A percentile compares a stretch with the other conserved stretches of the same genome.
These are phyloP conservation scores for Odocoileus hemionus DNA, from an alignment of 2,113 vertebrate genomes.

Conservation along the genomic window DNA sequence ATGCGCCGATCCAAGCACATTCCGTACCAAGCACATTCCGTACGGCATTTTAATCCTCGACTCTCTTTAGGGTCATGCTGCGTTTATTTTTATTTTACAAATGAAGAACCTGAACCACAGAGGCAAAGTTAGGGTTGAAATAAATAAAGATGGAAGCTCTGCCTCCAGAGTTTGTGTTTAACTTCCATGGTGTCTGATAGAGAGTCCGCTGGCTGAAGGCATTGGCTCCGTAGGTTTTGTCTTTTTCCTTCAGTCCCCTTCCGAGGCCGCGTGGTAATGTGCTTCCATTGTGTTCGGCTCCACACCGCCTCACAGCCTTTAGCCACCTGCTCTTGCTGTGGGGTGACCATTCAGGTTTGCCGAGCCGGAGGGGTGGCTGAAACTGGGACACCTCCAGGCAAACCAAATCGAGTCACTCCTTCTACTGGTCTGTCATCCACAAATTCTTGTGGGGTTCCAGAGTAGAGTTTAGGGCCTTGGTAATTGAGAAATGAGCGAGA, in stretches of 20 bases:
- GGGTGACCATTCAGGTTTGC: neutral
- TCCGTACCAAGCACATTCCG: fast-evolving
- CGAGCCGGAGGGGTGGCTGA: fast-evolving
- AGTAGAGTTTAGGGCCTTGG: neutral
- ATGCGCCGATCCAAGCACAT: fast-evolving
- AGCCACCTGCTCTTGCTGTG: no score
- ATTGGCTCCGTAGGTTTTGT: neutral
- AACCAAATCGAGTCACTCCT: neutral
- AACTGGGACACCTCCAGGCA: neutral
- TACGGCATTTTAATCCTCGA: fast-evolving
- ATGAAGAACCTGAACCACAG: neutral
- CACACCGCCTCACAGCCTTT: fast-evolving
- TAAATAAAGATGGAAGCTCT: no score
- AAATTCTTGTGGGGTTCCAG: fast-evolving
- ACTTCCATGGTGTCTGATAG: neutral
- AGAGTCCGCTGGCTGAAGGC: neutral
- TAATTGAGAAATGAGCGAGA: neutral
- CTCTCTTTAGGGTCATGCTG: neutral
- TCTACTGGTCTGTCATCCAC: fast-evolving
- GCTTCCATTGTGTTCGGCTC: fast-evolving
- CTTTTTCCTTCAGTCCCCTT: neutral
- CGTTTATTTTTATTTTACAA: neutral
- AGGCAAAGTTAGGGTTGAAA: neutral
- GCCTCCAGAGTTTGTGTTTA: no score
- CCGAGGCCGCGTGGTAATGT: neutral